Conservation (phyloP, 2,113 vertebrate species). For the Cisticola juncidis region DNA sequence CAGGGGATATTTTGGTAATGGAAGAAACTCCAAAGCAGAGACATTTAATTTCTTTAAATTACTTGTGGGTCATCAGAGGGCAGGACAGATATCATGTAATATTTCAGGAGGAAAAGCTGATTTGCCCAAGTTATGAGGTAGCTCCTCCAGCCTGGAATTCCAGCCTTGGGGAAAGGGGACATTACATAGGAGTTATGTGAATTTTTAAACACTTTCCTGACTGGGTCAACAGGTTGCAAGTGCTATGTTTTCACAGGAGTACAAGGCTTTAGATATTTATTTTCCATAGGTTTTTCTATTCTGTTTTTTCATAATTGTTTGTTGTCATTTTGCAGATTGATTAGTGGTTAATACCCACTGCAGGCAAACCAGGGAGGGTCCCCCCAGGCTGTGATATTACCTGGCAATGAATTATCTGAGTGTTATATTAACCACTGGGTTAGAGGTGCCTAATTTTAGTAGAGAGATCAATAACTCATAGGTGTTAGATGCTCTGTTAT, state of each 20-base stretch:
- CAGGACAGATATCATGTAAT: background rate
- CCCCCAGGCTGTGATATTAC: background rate
- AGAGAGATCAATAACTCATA: background rate
- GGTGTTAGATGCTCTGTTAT: background rate
- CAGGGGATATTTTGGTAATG: background rate
- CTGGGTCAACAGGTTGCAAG: conserved; percentile 12
- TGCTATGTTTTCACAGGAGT: conserved; percentile 26
- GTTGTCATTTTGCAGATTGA: background rate
- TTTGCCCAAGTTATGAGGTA: background rate
- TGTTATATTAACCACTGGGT: background rate
- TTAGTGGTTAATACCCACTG: background rate
- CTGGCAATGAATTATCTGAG: background rate
- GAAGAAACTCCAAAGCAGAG: background rate
- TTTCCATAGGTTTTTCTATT: background rate
- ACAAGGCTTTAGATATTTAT: background rate
- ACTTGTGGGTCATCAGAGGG: background rate
- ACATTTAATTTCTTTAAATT: background rate
- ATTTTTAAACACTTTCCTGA: background rate
- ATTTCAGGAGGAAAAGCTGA: background rate
- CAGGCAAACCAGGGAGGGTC: background rate
- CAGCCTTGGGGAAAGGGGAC: background rate
- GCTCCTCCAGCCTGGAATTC: background rate
- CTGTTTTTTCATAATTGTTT: background rate
- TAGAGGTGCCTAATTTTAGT: background rate
- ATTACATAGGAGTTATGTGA: background rate